phyloP scores from a whole-genome alignment of 2,113 vertebrate genomes.

The Fulica atra region DNA sequence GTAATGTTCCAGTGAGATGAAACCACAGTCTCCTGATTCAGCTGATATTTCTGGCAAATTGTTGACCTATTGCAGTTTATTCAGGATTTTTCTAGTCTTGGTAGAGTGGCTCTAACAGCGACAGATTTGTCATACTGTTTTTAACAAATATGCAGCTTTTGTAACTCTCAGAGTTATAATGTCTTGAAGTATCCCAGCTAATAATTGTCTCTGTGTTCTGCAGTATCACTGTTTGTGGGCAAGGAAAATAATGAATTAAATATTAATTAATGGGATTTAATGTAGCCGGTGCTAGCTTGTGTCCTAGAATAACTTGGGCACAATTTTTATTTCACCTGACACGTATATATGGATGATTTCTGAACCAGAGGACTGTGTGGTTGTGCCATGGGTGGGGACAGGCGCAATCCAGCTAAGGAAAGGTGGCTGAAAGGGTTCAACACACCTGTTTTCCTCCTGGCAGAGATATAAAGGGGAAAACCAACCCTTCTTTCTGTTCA shows the following conservation, averaged over 20 bases:
- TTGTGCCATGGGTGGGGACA: fast-evolving
- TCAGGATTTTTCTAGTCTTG: constrained; percentile 41
- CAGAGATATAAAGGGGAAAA: background rate
- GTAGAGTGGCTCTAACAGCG: background rate
- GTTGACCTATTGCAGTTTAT: constrained; percentile 50
- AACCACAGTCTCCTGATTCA: constrained; percentile 53
- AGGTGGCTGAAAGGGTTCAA: background rate
- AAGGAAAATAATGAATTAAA: constrained; percentile 24
- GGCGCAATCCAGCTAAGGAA: background rate
- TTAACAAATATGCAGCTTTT: constrained; percentile 23
- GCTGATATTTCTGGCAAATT: constrained; percentile 62
- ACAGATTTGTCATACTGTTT: constrained; percentile 40
- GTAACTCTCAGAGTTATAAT: background rate
- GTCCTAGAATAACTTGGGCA: background rate
- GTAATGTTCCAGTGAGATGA: constrained; percentile 26
- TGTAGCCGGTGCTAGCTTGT: background rate
- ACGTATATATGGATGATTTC: background rate
- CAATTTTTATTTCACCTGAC: constrained; percentile 43
- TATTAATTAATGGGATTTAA: constrained; percentile 41
- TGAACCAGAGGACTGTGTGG: background rate
- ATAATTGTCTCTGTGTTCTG: background rate
- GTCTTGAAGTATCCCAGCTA: background rate
- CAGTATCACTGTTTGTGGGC: background rate
- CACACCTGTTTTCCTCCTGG: background rate
- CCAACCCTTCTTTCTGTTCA: background rate